Base-by-base conservation (phyloP, 92 coral and sea anemone genomes). In the Anthopleura xanthogrammica region DNA sequence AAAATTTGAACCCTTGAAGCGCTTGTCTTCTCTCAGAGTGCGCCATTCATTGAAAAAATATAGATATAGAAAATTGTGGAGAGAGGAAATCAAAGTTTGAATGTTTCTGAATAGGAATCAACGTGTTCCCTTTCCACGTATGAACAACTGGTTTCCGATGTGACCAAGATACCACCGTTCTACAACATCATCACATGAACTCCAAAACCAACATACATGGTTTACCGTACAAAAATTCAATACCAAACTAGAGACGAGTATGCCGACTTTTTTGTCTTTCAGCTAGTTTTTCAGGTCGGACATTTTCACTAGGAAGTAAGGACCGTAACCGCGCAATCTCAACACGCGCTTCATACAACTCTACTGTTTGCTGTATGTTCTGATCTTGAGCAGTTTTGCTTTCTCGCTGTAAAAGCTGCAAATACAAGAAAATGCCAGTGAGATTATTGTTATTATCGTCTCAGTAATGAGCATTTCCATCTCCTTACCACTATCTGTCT, bases 341-440 rank as follows among this genome's bases (percentile, higher is more conserved):
- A 84, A 95, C 91, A 52, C 98, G 94, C 4, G 99, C 94, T 80
- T 97, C 97, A 81, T 95, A 97, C 55, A 97, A 91, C 77, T 97
- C 98, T 20, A 92, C 97, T 19, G 98, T 95, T 79, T 97, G 98
- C 41, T 94, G 98, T 19, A 86, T 79, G 82, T 93, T 91, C 41
- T 81, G 89, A 84, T 97, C 99, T 58, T 90, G 90, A 36, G 90
- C 88, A 22, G 72, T 81, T 77, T 95, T 93, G 83, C 87, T 86
- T 72, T 97, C 98, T 40, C 98, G 95, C 79, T 93, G 95, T 36
- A 97, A 83, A 40, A 91, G 85, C 99, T 97, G 16, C 16, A 54
- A 55, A 52, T 41, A 9, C 13, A 82, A 72, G 17, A 70, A 43
- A 72, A 23, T 46, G n/a, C 5, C 14, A 66, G 58, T 11, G 0